Conservation (phyloP, 2,888 invertebrate species). For the Ormyrus nitidulus region DNA sequence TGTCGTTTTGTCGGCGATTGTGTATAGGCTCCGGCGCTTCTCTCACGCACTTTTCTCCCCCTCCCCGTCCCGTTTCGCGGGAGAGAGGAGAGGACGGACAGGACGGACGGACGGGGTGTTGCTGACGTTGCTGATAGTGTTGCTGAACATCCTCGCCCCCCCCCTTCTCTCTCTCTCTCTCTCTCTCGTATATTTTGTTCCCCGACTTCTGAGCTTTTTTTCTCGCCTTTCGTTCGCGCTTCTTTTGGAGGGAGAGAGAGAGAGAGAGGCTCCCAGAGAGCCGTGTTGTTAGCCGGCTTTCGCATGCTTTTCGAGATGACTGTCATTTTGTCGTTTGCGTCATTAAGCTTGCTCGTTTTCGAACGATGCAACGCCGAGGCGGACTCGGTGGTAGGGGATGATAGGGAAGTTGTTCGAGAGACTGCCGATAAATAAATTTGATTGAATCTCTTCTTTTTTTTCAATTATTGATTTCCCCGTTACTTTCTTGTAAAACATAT, state of each 20-base stretch:
- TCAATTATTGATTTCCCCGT: no score
- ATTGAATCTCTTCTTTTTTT: neutral
- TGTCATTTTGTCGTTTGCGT: constrained; percentile 47
- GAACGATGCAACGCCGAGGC: no score
- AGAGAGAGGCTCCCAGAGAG: no score
- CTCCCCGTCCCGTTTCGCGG: no score
- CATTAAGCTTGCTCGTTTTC: constrained; percentile 28
- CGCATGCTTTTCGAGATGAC: constrained; percentile 45
- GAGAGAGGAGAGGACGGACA: no score
- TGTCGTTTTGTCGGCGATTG: constrained; percentile 70
- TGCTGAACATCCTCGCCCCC: constrained; percentile 40
- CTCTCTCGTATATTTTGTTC: constrained; percentile 11
- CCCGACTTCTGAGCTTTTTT: constrained; percentile 10
- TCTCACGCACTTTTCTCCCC: constrained; percentile 35
- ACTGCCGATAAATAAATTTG: no score
- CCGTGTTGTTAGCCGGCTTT: constrained; percentile 23
- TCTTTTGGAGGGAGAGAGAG: no score
- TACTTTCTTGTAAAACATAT: no score
- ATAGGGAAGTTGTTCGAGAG: no score
- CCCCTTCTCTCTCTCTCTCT: neutral
- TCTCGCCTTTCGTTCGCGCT: constrained; percentile 12
- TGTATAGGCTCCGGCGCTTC: constrained; percentile 52
- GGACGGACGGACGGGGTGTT: constrained; percentile 20
- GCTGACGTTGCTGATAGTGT: constrained; percentile 50
- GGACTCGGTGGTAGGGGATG: no score